phyloP scores from a whole-genome alignment of 1,140 invertebrate species.

The Drosophila sucinea region DNA sequence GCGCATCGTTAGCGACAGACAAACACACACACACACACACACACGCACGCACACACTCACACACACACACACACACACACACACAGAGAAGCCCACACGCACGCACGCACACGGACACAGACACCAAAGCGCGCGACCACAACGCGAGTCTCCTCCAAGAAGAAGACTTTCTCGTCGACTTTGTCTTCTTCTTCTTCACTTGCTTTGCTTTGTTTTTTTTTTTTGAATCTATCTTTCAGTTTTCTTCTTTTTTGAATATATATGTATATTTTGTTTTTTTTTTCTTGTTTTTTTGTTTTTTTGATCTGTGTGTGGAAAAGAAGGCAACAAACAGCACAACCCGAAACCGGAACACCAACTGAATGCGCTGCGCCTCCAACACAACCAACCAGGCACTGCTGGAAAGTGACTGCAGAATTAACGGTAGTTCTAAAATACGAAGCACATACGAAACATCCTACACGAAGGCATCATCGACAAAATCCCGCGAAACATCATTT shows the following conservation, averaged over 20 bases:
- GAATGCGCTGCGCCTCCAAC: conserved; percentile 71
- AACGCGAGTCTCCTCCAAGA: conserved; percentile 43
- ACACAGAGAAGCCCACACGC: conserved; percentile 19
- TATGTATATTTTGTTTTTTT: not conserved
- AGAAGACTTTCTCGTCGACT: conserved; percentile 25
- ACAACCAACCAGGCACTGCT: conserved; percentile 68
- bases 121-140: conserved; percentile 62
- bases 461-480: conserved; percentile 24
- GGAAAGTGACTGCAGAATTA: conserved; percentile 63
- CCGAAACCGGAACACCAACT: conserved; percentile 84
- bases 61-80: conserved; percentile 28
- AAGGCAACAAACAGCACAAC: conserved; percentile 83
- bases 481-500: conserved; percentile 36
- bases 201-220: not conserved
- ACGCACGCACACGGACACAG: conserved; percentile 31
- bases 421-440: conserved; percentile 36
- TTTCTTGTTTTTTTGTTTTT: not conserved
- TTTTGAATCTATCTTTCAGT: conserved; percentile 13
- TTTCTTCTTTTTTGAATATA: conserved; percentile 4
- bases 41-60: conserved; percentile 40
- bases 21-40: conserved; percentile 30
- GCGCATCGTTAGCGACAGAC: conserved; percentile 74
- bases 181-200: conserved; percentile 33
- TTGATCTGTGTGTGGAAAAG: conserved; percentile 67
- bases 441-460: not conserved